phyloP scores from a whole-genome alignment of 2,888 invertebrate species.

The Drosophila ezoana region DNA sequence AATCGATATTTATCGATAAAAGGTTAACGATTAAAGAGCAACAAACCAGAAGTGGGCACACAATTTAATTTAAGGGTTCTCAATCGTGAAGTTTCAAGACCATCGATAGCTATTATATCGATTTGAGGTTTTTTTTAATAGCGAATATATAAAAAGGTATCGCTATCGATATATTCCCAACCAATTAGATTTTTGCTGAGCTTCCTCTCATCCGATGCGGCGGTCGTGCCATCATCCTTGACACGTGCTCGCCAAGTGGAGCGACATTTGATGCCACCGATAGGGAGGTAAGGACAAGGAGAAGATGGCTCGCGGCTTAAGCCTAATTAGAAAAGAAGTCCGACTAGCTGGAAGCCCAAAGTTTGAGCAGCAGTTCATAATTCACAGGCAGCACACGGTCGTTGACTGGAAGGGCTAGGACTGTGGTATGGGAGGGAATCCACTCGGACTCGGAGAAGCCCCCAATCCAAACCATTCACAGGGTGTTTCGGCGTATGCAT shows the following conservation, averaged over 20 bases:
- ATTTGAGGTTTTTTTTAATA: too few relatives aligned
- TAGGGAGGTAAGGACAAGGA: too few relatives aligned
- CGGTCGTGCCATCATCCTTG: background rate
- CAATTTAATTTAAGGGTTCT: too few relatives aligned
- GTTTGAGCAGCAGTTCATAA: slow-evolving; percentile 54
- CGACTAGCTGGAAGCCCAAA: slow-evolving; percentile 3
- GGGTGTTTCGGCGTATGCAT: slow-evolving; percentile 46
- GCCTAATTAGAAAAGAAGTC: slow-evolving; percentile 57
- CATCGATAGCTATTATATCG: too few relatives aligned
- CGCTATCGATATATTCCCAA: background rate
- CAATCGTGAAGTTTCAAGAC: too few relatives aligned
- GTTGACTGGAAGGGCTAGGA: slow-evolving; percentile 19
- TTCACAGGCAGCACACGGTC: slow-evolving; percentile 53
- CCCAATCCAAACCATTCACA: slow-evolving; percentile 7
- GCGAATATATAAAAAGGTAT: background rate
- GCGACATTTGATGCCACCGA: slow-evolving; percentile 20
- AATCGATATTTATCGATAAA: too few relatives aligned
- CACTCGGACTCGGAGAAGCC: slow-evolving; percentile 1
- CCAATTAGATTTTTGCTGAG: background rate
- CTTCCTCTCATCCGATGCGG: background rate
- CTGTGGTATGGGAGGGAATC: slow-evolving; percentile 3
- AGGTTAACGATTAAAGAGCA: too few relatives aligned
- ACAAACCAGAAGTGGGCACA: too few relatives aligned
- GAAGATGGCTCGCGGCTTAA: slow-evolving; percentile 20
- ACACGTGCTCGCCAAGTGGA: slow-evolving; percentile 13